Evolutionary conservation across 2,797 vertebrate species (phyloP), one percentile per base, ranked within the genome.

Genomic region (Parambassis ranga): DNA sequence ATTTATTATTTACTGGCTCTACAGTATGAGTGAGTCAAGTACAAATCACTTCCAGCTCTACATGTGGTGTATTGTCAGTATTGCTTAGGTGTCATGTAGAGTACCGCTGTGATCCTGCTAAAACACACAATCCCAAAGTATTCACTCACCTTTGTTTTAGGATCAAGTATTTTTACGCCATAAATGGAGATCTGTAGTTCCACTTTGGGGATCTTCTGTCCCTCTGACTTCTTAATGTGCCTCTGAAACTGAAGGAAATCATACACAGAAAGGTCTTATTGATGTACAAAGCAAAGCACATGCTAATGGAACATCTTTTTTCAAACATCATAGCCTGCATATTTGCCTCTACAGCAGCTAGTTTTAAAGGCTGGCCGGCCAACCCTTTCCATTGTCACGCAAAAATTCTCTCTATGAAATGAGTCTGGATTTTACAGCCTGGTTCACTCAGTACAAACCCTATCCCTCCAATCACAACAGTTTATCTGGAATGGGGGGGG

Each of bases 141-240:
- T 6, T 2, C 22, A 76, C 92, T 92, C 86, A 98, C 96, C 93
- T 98, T 99, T 83, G 95, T 94, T 88, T 99, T 99, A 48, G 92
- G 93, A 59, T 99, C 97, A 47, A 99, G 86, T 85, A 99, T 97
- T 92, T 99, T 99, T 73, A 99, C 97, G 11, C 97, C 97, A 50
- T 99, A 99, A 72, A 99, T 98, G 60, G 97, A 98, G 81, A 98
- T 98, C 80, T 99, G 97, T 63, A 99, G 73, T 70, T 99, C 97
- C 83, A 98, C 96, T 86, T 99, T 99, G 22, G 97, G 96, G 0
- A 83, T 94, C 89, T 99, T 99, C 90, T 96, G 97, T 26, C 97
- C 97, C 89, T 98, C 97, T 2, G 97, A 99, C 85, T 99, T 99
- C 88, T 98, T 99, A 75, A 99, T 99, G 44, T 99, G 97, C 70